Evolutionary conservation across 1,140 invertebrate species (phyloP), one percentile per base, ranked within the genome.

Genomic region (Chymomyza costata): DNA sequence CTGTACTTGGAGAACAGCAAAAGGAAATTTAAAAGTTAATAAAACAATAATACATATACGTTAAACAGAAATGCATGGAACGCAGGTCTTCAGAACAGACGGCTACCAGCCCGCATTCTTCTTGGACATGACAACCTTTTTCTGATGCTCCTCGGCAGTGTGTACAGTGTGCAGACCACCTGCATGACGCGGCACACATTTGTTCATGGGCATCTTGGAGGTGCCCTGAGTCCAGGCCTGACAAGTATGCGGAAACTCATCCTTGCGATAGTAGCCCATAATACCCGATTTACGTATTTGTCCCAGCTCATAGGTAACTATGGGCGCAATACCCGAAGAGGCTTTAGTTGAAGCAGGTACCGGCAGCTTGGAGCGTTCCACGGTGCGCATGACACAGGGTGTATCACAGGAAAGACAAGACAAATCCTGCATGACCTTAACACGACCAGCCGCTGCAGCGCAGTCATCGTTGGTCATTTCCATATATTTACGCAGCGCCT

Each of bases 391-490:
- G 0, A 91, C 87, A 0, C 89, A 91, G 14, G 91, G 87, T 11
- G 90, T 90, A 57, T 93, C 91, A 63, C 92, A 93, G 0, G 91
- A 92, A 70, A 93, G 89, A 61, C 92, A 93, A 39, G 91, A 90
- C 1, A 93, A 86, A 43, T 92, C 90, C 60, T 91, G 89, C 7
- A 92, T 69, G 1, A 91, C 65, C 67, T 88, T 90, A 45, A 85
- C 87, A 53, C 90, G 91, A 0, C 91, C 89, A 1, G 91, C 92
- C 3, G 92, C 92, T 1, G 92, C 92, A 53, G 93, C 91, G 1
- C 87, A 88, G 14, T 92, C 91, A 13, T 88, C 84, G 25, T 76
- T 82, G 1, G 82, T 84, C 50, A 80, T 69, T 5, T 84, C 74
- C 67, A 85, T 65, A 32, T 81, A 83, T 38, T 74, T 86, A 53